These are phyloP conservation scores for Clytia hemisphaerica DNA, from an alignment of 30 jellyfish, hydroid and myxozoan genomes.

Conservation along the genomic window DNA sequence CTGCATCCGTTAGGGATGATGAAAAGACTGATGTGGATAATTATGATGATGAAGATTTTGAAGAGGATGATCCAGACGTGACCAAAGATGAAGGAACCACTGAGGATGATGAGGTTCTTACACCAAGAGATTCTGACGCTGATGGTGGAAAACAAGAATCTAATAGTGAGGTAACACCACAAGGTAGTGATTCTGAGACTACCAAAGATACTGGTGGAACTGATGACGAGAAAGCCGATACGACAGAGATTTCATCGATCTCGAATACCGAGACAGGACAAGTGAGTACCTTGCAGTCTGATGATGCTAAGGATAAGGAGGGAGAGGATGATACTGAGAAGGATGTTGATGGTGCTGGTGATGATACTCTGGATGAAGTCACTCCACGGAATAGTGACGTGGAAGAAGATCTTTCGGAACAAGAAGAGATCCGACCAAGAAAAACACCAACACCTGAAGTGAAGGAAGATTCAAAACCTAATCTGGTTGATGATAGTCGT, in stretches of 20 bases:
- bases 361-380: no score
- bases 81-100: background rate
- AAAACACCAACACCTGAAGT: background rate
- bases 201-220: conserved; percentile 14
- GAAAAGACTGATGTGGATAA: background rate
- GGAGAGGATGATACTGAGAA: conserved; percentile 11
- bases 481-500: background rate
- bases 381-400: no score
- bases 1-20: background rate
- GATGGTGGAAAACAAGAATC: background rate
- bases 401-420: no score
- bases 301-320: background rate
- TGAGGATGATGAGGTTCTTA: conserved; percentile 14
- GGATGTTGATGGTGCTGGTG: background rate
- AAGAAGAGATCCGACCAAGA: background rate
- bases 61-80: background rate
- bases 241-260: background rate
- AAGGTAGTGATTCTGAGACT: background rate
- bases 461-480: background rate
- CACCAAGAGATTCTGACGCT: background rate
- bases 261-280: background rate
- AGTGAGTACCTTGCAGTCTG: background rate
- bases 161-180: background rate
- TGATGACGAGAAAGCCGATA: conserved; percentile 1
- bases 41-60: background rate